Evolutionary conservation across 2,888 invertebrate genomes (phyloP).

Genomic region (Candidula unifasciata): DNA sequence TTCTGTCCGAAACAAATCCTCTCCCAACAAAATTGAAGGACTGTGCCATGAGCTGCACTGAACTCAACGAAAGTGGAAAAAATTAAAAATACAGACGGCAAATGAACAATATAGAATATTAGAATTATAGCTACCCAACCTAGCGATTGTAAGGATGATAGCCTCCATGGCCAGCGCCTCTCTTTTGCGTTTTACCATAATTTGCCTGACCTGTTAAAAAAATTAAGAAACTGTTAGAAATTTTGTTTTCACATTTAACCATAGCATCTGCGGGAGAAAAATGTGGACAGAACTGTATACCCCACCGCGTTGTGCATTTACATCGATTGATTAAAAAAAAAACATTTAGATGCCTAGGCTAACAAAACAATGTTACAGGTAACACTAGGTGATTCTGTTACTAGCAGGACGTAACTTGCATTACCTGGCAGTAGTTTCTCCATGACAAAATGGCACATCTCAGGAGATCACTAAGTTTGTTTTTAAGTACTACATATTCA

Average conservation of each 20-base stretch:
- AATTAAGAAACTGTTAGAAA: slow-evolving; percentile 48
- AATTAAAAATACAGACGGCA: slow-evolving; percentile 42
- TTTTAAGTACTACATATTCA: neutral
- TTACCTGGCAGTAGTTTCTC: too few relatives aligned
- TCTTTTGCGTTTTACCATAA: slow-evolving; percentile 70
- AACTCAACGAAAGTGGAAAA: slow-evolving; percentile 24
- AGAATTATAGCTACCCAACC: slow-evolving; percentile 47
- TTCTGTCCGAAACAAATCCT: neutral
- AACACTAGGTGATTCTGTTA: slow-evolving; percentile 45
- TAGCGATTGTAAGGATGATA: slow-evolving; percentile 72
- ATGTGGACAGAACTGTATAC: neutral
- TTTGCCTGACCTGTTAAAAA: slow-evolving; percentile 59
- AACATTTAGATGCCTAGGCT: too few relatives aligned
- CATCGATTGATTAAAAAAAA: slow-evolving; percentile 4
- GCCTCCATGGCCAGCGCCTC: slow-evolving; percentile 64
- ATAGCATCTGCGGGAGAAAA: slow-evolving; percentile 1
- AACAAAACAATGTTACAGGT: too few relatives aligned
- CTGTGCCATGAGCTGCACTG: slow-evolving; percentile 21
- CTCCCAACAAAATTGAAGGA: neutral
- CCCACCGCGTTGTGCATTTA: neutral
- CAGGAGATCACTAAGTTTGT: too few relatives aligned
- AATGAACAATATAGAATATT: slow-evolving; percentile 42
- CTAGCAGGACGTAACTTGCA: slow-evolving; percentile 49
- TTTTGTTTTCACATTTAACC: slow-evolving; percentile 42
- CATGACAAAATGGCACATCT: too few relatives aligned